phyloP scores from a whole-genome alignment of 2,113 vertebrate genomes.

The Gopherus evgoodei region DNA sequence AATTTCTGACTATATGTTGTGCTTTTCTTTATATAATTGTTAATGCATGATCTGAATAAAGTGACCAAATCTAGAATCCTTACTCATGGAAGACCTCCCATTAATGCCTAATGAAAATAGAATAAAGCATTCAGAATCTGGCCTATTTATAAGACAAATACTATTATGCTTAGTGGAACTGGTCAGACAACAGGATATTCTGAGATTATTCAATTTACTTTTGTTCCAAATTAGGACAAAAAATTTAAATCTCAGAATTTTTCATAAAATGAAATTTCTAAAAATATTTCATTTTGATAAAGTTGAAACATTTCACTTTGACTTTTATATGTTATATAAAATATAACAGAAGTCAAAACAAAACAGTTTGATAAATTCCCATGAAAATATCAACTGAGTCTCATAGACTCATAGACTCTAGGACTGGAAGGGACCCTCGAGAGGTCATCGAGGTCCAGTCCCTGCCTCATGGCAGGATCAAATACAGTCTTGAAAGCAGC shows the following conservation, averaged over 20 bases:
- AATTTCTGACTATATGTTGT: neutral
- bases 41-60: neutral
- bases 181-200: neutral
- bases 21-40: neutral
- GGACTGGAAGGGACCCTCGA: too few relatives aligned
- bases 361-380: neutral
- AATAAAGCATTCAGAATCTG: neutral
- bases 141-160: neutral
- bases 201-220: neutral
- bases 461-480: too few relatives aligned
- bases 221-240: neutral
- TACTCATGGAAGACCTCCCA: neutral
- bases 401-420: too few relatives aligned
- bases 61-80: neutral
- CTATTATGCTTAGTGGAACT: neutral
- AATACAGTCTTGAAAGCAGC: neutral
- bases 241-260: neutral
- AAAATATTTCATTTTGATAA: neutral
- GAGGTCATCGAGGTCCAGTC: too few relatives aligned
- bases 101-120: neutral
- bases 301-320: neutral
- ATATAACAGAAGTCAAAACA: neutral
- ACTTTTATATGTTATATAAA: neutral
- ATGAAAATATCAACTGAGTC: neutral
- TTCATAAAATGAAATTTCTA: neutral